Evolutionary conservation across 2,797 vertebrate genomes (phyloP).

Genomic region (Hirundo rustica): DNA sequence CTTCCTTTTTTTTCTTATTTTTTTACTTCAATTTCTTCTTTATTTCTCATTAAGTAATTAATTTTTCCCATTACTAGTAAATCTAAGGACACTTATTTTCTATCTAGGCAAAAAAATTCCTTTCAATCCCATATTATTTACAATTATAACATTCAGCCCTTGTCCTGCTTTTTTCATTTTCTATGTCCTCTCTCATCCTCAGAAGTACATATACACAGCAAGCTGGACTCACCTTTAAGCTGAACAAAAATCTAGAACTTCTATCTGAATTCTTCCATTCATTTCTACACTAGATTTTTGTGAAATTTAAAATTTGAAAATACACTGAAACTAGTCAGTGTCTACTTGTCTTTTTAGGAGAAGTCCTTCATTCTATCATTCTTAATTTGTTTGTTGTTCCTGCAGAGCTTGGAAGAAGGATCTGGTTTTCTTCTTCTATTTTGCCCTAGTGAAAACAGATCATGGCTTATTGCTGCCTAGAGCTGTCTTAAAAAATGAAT

Average conservation of each 20-base stretch:
- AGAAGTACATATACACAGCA: not conserved
- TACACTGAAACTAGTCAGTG: not conserved
- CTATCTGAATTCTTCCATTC: not conserved
- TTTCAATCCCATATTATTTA: not conserved
- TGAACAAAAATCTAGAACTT: not conserved
- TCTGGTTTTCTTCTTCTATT: not conserved
- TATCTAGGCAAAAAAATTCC: not conserved
- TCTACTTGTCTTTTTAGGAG: not conserved
- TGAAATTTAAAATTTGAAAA: not conserved
- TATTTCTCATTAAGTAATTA: not conserved
- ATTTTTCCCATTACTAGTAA: not conserved
- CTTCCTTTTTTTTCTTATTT: not conserved
- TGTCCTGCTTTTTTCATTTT: not conserved
- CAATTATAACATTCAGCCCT: not conserved
- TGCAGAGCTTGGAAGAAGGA: not conserved
- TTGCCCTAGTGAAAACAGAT: slow-evolving; percentile 3
- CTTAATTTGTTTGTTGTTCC: not conserved
- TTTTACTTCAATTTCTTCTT: not conserved
- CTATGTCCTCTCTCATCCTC: not conserved
- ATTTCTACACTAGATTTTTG: not conserved
- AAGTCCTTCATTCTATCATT: not conserved
- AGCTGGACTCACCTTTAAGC: not conserved
- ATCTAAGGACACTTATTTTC: not conserved
- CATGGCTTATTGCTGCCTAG: not conserved
- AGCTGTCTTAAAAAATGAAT: not conserved